A percentile compares a stretch with the other conserved stretches of the same genome.
Evolutionary conservation across 2,888 invertebrate species (phyloP).

Genomic region (Sinohyriopsis cumingii): DNA sequence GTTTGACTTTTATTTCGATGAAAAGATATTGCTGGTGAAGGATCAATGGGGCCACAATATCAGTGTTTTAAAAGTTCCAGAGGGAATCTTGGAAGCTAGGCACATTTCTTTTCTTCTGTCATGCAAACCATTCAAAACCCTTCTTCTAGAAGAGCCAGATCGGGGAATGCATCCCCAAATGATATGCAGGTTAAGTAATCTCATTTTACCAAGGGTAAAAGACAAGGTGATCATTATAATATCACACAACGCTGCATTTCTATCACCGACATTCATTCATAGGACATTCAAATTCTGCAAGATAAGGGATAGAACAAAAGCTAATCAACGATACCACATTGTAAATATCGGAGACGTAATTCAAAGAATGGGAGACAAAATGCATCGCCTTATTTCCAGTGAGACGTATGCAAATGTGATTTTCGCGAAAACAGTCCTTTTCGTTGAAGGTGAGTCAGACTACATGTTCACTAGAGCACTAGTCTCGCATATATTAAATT

Average conservation of each 20-base stretch:
- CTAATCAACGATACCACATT: not conserved
- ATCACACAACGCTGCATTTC: conserved; percentile 2
- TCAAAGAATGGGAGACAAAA: not conserved
- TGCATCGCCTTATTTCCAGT: not conserved
- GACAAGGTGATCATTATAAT: conserved; percentile 5
- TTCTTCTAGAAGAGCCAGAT: conserved; percentile 14
- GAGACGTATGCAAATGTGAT: conserved; percentile 1
- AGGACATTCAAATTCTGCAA: not conserved
- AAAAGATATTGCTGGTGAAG: not conserved
- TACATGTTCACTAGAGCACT: conserved; percentile 1
- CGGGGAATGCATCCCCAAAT: conserved; percentile 18
- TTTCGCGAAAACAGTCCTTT: conserved; percentile 6
- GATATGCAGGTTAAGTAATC: conserved; percentile 2
- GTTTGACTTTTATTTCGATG: not conserved
- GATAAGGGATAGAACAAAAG: not conserved
- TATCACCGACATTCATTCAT: not conserved
- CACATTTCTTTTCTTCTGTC: conserved; percentile 4
- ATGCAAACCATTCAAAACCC: conserved; percentile 4
- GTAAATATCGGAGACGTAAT: not conserved
- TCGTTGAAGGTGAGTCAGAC: conserved; percentile 11
- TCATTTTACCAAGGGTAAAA: not conserved
- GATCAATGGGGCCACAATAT: no score
- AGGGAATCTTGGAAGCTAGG: conserved; percentile 8
- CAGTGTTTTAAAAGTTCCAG: conserved; percentile 5
- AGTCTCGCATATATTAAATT: no score